Conservation (phyloP, 2,888 invertebrate species). For the Eupelmus urozonus region DNA sequence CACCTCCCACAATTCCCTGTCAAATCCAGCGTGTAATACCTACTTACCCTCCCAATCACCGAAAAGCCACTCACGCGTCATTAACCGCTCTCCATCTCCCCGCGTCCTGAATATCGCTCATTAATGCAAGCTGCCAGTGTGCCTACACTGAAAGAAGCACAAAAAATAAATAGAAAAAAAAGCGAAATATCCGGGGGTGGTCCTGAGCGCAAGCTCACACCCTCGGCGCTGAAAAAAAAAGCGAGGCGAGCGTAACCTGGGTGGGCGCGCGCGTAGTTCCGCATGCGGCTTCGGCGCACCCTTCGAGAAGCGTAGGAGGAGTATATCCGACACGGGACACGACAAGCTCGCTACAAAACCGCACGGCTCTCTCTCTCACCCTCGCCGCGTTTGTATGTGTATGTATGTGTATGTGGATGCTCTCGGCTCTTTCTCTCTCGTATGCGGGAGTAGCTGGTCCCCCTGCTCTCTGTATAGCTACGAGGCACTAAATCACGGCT, state of each 20-base stretch:
- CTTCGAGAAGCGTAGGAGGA: neutral
- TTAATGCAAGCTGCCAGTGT: constrained; percentile 62
- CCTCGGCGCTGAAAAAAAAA: constrained; percentile 58
- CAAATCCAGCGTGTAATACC: constrained; percentile 41
- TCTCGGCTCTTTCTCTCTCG: constrained; percentile 1
- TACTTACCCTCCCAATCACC: neutral
- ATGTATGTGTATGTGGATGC: too few relatives aligned
- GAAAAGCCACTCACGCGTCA: constrained; percentile 35
- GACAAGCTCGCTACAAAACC: constrained; percentile 65
- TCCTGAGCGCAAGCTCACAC: constrained; percentile 64
- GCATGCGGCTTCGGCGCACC: constrained; percentile 27
- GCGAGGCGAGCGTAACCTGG: constrained; percentile 14
- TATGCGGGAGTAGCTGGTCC: neutral
- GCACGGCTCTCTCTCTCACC: constrained; percentile 50
- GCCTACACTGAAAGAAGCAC: neutral
- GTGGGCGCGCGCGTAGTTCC: constrained; percentile 38
- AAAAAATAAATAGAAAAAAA: constrained; percentile 1
- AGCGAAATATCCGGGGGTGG: constrained; percentile 11
- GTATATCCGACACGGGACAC: constrained; percentile 60
- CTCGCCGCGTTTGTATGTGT: neutral
- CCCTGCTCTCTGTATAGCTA: constrained; percentile 24
- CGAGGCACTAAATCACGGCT: constrained; percentile 73
- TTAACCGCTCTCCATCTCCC: constrained; percentile 7
- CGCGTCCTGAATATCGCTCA: constrained; percentile 55
- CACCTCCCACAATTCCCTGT: neutral